Evolutionary conservation across 2,797 vertebrate species (phyloP), one percentile per base, ranked within the genome.

Genomic region (Zonotrichia albicollis): DNA sequence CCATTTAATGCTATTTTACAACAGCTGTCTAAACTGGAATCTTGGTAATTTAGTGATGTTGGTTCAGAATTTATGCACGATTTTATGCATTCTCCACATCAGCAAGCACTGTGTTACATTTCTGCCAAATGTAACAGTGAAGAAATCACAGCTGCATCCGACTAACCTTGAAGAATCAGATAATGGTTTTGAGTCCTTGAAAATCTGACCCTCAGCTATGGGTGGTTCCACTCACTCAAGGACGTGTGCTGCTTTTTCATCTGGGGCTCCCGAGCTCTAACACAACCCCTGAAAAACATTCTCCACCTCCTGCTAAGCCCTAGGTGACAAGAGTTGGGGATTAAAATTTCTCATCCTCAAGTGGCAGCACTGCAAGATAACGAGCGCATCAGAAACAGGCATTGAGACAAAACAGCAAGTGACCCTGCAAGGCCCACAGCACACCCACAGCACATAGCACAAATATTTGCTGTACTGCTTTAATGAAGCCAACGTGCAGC

Each of bases 331-430:
- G 79, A 89, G 75, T 34, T 6, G 36, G 66, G 68, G 72, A 96
- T 91, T 92, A 94, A 85, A 85, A 77, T 80, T 67, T 80, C 72
- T 77, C 68, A 83, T 83, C 76, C 22, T 79, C 66, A 90, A 90
- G 91, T 84, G 82, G 50, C 58, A 85, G 50, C 58, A 80, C 64
- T 43, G 54, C 51, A 80, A 85, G 85, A 95, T 83, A 93, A 45
- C 2, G 3, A 68, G 62, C 51, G 60, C 64, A 80, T 89, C 66
- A 92, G 70, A 81, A 96, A 90, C 1, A 55, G 26, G n/a, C 71
- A 70, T 8, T 83, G 78, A 92, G 48, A 93, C 74, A 92, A 88
- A 93, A 55, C 80, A 94, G 90, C 55, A 74, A 68, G 42, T 26
- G 42, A 86, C 30, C 27, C 62, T 27, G 22, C 30, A 34, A 72